Evolutionary conservation across 2,888 invertebrate genomes (phyloP), one percentile per base, ranked within the genome.

Genomic region (Cosmopolites sordidus): DNA sequence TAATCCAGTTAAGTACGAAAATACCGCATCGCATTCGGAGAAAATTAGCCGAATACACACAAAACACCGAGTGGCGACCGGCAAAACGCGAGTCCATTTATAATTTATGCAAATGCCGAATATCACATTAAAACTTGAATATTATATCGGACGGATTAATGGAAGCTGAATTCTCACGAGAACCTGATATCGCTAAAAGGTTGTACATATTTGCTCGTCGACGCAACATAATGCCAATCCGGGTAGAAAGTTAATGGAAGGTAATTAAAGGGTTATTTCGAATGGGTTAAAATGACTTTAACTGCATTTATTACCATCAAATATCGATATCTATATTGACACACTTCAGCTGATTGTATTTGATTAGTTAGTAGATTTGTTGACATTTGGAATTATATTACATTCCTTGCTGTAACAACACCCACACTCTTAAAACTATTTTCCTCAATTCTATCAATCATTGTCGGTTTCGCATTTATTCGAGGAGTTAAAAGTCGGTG

Each of bases 151-250:
- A 48, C 41, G 29, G 12, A 22, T 41, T 48, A 48, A 48, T 48
- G 48, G 48, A 41, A 27, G 33, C 43, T 41, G 41, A 48, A 37
- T 48, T 48, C 48, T 43, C 43, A 40, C 12, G 48, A 41, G 48
- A 41, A 48, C 14, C 18, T 14, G 30, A 48, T 48, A 48, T 30
- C 48, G 39, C 16, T 48, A 48, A 48, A 48, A 48, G 41, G 48
- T 12, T 33, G n/a, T 33, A 33, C 33, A 30, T 41, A 48, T 48
- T 41, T 48, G 30, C 16, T 16, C 16, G 41, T 33, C 48, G 29
- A 48, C 30, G 40, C 16, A 48, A 48, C 29, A 30, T 30, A 48
- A 48, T 48, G 30, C 48, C 41, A 41, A 40, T 41, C 29, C 30
- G 27, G 41, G 48, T 22, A 22, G 46, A 17, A 12, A 39, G 46